phyloP scores from a whole-genome alignment of 2,113 vertebrate species.

The Galeopterus variegatus region DNA sequence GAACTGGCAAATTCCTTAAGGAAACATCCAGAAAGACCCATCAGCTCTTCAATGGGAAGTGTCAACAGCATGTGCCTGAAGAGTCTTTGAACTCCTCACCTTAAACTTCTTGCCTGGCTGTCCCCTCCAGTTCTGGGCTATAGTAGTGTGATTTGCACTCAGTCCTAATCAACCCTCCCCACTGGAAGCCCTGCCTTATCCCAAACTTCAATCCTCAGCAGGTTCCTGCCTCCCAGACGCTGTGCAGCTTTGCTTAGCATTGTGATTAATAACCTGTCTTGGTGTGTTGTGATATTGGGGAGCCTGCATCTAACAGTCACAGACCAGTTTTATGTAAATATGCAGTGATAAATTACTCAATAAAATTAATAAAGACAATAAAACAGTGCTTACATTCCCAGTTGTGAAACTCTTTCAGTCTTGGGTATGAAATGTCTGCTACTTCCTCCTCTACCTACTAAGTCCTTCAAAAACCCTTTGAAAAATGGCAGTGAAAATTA shows the following conservation, averaged over 20 bases:
- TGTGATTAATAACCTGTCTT: neutral
- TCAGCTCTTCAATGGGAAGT: fast-evolving
- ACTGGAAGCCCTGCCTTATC: fast-evolving
- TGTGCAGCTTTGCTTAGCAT: fast-evolving
- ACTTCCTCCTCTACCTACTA: neutral
- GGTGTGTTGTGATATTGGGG: too few species aligned
- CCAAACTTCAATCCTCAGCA: neutral
- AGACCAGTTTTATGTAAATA: neutral
- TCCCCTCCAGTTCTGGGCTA: neutral
- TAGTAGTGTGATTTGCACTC: fast-evolving
- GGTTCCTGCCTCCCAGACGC: too few species aligned
- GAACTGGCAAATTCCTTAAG: neutral
- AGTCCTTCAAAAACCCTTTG: neutral
- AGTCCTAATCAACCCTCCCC: fast-evolving
- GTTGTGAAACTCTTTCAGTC: neutral
- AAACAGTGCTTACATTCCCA: neutral
- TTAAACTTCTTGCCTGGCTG: neutral
- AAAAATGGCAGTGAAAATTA: neutral
- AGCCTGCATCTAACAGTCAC: fast-evolving
- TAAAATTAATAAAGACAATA: neutral
- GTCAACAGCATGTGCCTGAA: neutral
- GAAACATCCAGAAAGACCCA: neutral
- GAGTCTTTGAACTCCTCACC: neutral
- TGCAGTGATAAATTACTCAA: neutral
- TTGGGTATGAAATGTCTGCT: neutral